Conservation (phyloP, 1,140 invertebrate species). For the Sinella curviseta region DNA sequence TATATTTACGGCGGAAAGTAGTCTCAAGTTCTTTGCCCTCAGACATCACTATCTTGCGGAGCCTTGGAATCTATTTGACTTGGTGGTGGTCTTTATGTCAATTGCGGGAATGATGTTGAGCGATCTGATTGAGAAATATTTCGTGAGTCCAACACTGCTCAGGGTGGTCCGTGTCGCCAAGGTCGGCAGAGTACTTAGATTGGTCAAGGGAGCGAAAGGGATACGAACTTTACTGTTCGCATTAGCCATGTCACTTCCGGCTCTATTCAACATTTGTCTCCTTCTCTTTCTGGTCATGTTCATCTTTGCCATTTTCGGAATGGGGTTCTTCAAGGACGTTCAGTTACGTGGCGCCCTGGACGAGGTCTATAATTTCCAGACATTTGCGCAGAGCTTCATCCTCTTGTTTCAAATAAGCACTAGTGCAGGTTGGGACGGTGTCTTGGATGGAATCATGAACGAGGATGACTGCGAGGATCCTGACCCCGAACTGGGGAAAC, state of each 20-base stretch:
- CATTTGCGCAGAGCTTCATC: slow-evolving; percentile 96
- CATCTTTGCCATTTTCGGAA: slow-evolving; percentile 90
- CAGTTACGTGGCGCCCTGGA: slow-evolving; percentile 83
- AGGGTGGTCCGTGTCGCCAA: slow-evolving; percentile 96
- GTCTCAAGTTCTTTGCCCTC: slow-evolving; percentile 53
- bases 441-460: slow-evolving; percentile 94
- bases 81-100: slow-evolving; percentile 72
- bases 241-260: slow-evolving; percentile 95
- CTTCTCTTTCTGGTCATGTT: slow-evolving; percentile 98
- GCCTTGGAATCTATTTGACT: slow-evolving; percentile 99
- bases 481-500: slow-evolving; percentile 80
- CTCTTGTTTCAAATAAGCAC: slow-evolving; percentile 78
- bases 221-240: slow-evolving; percentile 96
- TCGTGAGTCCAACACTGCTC: slow-evolving; percentile 94
- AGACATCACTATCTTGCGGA: slow-evolving; percentile 96
- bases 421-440: slow-evolving; percentile 86
- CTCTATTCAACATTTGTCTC: slow-evolving; percentile 97
- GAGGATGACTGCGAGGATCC: slow-evolving; percentile 86
- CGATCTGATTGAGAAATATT: slow-evolving; percentile 95
- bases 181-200: slow-evolving; percentile 91
- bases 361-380: slow-evolving; percentile 97
- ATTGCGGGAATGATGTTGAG: slow-evolving; percentile 83
- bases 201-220: slow-evolving; percentile 96
- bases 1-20: slow-evolving; percentile 95
- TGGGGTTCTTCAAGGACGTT: slow-evolving; percentile 99